A percentile compares a stretch with the other conserved stretches of the same genome.
phyloP scores from a whole-genome alignment of 2,797 vertebrate genomes.

The Neosilurus mollespiculum region DNA sequence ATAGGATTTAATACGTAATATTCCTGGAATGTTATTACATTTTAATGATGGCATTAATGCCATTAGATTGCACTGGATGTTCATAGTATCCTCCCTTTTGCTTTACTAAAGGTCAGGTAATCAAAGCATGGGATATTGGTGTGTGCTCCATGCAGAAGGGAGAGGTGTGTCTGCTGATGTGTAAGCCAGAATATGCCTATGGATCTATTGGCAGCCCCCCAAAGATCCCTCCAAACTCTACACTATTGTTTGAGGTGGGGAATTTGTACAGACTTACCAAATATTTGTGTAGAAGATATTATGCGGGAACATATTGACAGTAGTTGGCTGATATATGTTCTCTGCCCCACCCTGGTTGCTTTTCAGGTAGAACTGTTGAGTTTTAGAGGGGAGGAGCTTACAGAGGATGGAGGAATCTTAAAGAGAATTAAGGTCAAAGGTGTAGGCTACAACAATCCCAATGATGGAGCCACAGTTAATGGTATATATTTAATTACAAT shows the following conservation, averaged over 20 bases:
- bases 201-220: constrained; percentile 84
- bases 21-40: neutral
- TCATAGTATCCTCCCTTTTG: constrained; percentile 40
- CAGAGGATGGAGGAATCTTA: constrained; percentile 86
- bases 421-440: constrained; percentile 92
- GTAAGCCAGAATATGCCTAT: constrained; percentile 89
- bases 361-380: constrained; percentile 81
- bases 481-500: constrained; percentile 69
- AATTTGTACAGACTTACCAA: neutral
- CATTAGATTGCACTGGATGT: neutral
- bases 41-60: constrained; percentile 8
- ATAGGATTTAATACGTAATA: neutral
- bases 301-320: neutral
- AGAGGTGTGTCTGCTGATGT: constrained; percentile 86
- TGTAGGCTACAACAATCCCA: constrained; percentile 88
- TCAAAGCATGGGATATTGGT: constrained; percentile 92
- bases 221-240: constrained; percentile 88
- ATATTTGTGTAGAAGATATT: neutral
- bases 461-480: constrained; percentile 86
- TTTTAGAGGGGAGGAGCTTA: constrained; percentile 89
- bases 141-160: constrained; percentile 91
- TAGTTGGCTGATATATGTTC: neutral
- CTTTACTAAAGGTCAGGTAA: constrained; percentile 83
- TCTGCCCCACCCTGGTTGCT: neutral
- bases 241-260: constrained; percentile 87